These are phyloP conservation scores for silkworm (Bombyx mori) DNA, from an alignment of 1,140 invertebrate genomes.

Conservation along the genomic window ASM3026992v2 NC_085118.1:6308501-6309000, in stretches of 20 bases:
- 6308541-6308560: too few relatives aligned
- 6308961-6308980: too few relatives aligned
- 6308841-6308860: too few relatives aligned
- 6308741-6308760: slow-evolving; percentile 83
- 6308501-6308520: too few relatives aligned
- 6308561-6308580: neutral
- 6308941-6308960: too few relatives aligned
- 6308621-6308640: slow-evolving; percentile 86
- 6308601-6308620: slow-evolving; percentile 87
- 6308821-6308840: too few relatives aligned
- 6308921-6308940: too few relatives aligned
- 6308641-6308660: slow-evolving; percentile 76
- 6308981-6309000: too few relatives aligned
- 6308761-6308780: slow-evolving; percentile 82
- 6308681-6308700: slow-evolving; percentile 81
- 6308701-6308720: slow-evolving; percentile 83
- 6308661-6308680: slow-evolving; percentile 77
- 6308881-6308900: too few relatives aligned
- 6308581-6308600: slow-evolving; percentile 24
- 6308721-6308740: slow-evolving; percentile 84
- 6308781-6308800: slow-evolving; percentile 81
- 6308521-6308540: neutral
- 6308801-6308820: slow-evolving; percentile 66
- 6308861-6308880: too few relatives aligned
- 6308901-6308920: too few relatives aligned